These are phyloP conservation scores for Myiopsitta monachus DNA, from an alignment of 2,113 vertebrate genomes.

Conservation along the genomic window DNA sequence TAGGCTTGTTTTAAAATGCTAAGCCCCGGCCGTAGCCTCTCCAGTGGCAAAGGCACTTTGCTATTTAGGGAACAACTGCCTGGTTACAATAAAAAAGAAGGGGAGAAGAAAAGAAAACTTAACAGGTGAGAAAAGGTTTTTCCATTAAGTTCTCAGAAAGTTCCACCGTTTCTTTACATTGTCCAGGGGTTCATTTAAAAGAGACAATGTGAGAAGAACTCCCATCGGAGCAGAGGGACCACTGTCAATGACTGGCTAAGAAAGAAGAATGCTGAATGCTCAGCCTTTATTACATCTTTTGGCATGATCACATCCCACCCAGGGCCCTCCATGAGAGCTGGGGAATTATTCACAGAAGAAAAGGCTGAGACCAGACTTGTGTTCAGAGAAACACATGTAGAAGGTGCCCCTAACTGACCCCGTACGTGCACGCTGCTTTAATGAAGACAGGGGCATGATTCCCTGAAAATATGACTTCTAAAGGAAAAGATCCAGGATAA, in stretches of 20 bases:
- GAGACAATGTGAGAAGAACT: conserved; percentile 4
- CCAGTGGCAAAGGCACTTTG: conserved; percentile 33
- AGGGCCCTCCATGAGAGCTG: background rate
- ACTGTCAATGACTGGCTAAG: background rate
- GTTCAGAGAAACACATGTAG: rapidly evolving
- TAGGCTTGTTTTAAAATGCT: conserved; percentile 39
- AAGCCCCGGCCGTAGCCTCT: background rate
- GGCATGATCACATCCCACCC: background rate
- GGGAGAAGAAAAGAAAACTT: conserved; percentile 37
- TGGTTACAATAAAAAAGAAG: conserved; percentile 32
- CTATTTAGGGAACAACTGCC: conserved; percentile 45
- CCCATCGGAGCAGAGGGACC: background rate
- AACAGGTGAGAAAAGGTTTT: background rate
- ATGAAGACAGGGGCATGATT: background rate
- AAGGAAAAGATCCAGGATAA: background rate
- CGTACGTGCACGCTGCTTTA: rapidly evolving
- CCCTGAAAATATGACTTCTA: background rate
- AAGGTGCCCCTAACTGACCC: background rate
- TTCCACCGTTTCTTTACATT: conserved; percentile 32
- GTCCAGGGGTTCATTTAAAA: conserved; percentile 24
- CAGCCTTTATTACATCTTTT: background rate
- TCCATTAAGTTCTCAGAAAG: conserved; percentile 38
- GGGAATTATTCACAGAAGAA: background rate
- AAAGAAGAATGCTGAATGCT: background rate
- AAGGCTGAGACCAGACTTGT: background rate